These are phyloP conservation scores for Calypte anna DNA, from an alignment of 2,113 vertebrate species.

Conservation along the genomic window DNA sequence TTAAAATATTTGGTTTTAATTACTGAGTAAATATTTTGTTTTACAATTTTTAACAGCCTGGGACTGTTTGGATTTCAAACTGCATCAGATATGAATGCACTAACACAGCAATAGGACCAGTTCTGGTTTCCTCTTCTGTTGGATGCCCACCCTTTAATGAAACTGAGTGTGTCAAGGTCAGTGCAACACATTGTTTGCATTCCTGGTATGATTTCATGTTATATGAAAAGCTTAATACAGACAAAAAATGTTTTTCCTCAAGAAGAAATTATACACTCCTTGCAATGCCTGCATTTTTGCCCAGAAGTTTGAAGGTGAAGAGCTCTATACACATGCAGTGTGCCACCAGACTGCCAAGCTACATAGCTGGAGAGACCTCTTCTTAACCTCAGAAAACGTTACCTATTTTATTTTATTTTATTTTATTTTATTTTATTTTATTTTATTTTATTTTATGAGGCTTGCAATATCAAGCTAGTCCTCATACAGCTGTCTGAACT, in stretches of 20 bases:
- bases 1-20: not conserved
- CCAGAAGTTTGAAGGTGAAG: not conserved
- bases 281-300: not conserved
- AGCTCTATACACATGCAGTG: not conserved
- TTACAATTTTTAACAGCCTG: constrained; percentile 73
- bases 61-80: constrained; percentile 87
- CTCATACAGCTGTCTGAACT: not conserved
- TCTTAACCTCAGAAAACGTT: not conserved
- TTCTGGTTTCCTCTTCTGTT: constrained; percentile 89
- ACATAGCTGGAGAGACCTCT: not conserved
- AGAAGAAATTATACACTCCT: not conserved
- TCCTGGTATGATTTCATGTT: not conserved
- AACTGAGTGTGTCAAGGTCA: constrained; percentile 94
- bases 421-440: not conserved
- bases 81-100: constrained; percentile 90
- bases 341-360: not conserved
- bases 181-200: constrained; percentile 10
- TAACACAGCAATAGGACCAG: constrained; percentile 83
- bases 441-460: not conserved
- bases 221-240: not conserved
- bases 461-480: not conserved
- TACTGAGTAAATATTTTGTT: not conserved
- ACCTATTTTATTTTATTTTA: no score
- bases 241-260: not conserved
- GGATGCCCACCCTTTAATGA: constrained; percentile 96